Conservation (phyloP, 2,113 vertebrate species). For the Melanerpes formicivorus region DNA sequence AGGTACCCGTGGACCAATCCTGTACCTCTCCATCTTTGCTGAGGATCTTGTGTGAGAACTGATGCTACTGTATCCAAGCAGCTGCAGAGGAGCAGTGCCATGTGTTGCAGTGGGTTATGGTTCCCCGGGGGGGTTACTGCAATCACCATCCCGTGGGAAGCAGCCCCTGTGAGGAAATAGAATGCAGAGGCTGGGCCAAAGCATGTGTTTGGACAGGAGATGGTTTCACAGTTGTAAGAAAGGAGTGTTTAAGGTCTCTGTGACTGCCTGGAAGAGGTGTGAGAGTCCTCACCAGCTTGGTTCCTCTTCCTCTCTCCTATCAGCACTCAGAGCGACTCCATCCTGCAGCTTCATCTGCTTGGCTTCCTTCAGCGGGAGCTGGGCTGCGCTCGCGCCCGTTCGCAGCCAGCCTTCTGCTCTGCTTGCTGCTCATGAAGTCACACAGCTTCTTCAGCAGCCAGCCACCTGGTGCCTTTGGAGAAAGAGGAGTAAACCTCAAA, state of each 20-base stretch:
- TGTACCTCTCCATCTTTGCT: neutral
- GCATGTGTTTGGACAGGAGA: neutral
- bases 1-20: accelerated
- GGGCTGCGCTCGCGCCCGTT: neutral
- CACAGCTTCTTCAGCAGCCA: conserved; percentile 35
- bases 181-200: neutral
- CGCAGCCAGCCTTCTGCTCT: conserved; percentile 59
- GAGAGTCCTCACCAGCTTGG: neutral
- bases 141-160: neutral
- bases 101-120: neutral
- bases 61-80: neutral
- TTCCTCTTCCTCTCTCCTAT: conserved; percentile 21
- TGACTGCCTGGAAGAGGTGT: neutral
- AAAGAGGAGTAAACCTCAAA: conserved; percentile 2
- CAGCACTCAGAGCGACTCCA: conserved; percentile 51
- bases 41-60: neutral
- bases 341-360: conserved; percentile 28
- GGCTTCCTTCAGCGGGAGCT: conserved; percentile 21
- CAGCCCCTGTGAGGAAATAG: neutral
- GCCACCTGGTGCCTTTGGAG: conserved; percentile 48
- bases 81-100: neutral
- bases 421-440: conserved; percentile 24
- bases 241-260: neutral
- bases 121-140: neutral
- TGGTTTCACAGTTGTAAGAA: neutral